Evolutionary conservation across 1,140 invertebrate genomes (phyloP).

Genomic region (Nephila pilipes): DNA sequence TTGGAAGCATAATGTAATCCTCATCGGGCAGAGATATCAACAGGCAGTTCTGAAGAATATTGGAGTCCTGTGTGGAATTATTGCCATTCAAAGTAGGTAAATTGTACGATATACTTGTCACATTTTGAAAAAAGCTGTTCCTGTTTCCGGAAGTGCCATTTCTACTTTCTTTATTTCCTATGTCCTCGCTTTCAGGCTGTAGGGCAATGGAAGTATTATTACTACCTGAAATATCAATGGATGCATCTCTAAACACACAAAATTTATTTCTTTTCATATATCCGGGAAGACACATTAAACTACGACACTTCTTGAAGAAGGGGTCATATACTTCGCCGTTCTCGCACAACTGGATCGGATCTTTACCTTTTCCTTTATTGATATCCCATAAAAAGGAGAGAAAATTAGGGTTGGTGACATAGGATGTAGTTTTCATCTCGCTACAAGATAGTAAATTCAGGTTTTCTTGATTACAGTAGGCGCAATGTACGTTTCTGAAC

Average conservation of each 20-base stretch:
- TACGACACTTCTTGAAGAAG: constrained; percentile 83
- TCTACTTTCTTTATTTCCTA: not conserved
- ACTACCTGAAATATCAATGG: not conserved
- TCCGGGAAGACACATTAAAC: constrained; percentile 79
- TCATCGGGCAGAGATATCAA: constrained; percentile 81
- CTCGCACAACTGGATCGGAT: constrained; percentile 79
- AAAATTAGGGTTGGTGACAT: constrained; percentile 81
- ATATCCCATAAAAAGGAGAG: constrained; percentile 84
- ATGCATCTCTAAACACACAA: constrained; percentile 26
- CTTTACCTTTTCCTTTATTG: constrained; percentile 79
- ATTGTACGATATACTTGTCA: not conserved
- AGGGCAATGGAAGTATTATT: not conserved
- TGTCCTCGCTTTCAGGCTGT: not conserved
- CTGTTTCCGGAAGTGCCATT: not conserved
- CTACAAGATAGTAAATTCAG: constrained; percentile 81
- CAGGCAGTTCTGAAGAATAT: constrained; percentile 80
- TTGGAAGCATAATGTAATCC: constrained; percentile 81
- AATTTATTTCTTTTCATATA: not conserved
- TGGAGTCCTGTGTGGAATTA: not conserved
- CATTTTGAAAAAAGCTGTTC: not conserved
- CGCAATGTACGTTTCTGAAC: constrained; percentile 85
- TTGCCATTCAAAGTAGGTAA: not conserved
- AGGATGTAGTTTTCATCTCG: constrained; percentile 74
- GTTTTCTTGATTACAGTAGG: constrained; percentile 83
- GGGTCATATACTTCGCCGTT: constrained; percentile 83